These are phyloP conservation scores for Leucophenga maculata DNA, from an alignment of 2,888 invertebrate genomes.

Conservation along the genomic window DNA sequence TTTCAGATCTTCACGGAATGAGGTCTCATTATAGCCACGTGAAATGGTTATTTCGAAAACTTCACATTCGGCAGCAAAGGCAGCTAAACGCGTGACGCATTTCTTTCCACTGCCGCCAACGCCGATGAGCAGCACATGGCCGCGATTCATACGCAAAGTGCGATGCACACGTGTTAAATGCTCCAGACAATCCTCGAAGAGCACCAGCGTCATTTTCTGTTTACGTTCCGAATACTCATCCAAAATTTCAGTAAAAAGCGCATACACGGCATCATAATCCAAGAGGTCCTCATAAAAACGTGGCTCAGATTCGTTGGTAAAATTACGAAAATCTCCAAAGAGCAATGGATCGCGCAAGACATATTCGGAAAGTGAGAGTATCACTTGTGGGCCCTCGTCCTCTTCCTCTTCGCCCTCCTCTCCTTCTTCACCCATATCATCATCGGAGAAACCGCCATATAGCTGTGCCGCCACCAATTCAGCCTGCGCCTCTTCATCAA, in stretches of 20 bases:
- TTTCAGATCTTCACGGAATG: constrained; percentile 91
- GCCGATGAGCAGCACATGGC: constrained; percentile 89
- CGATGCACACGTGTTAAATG: constrained; percentile 91
- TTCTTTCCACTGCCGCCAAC: constrained; percentile 93
- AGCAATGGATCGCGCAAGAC: constrained; percentile 86
- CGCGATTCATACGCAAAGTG: constrained; percentile 83
- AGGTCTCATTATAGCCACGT: constrained; percentile 87
- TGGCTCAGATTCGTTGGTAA: constrained; percentile 84
- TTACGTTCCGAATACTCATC: constrained; percentile 87
- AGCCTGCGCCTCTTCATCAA: constrained; percentile 49
- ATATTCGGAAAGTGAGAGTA: constrained; percentile 74
- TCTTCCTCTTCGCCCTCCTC: constrained; percentile 45
- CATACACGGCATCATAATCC: constrained; percentile 91
- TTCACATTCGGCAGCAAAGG: constrained; percentile 88
- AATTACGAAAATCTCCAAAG: constrained; percentile 91
- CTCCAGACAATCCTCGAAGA: constrained; percentile 93
- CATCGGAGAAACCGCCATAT: constrained; percentile 46
- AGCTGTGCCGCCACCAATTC: constrained; percentile 52
- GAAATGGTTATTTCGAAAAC: constrained; percentile 87
- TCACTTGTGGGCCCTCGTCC: constrained; percentile 41
- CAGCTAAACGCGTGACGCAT: constrained; percentile 83
- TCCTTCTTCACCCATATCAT: constrained; percentile 28
- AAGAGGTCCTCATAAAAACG: constrained; percentile 90
- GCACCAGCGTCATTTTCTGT: constrained; percentile 83
- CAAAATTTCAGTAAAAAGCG: constrained; percentile 90